These are phyloP conservation scores for Otus scops DNA, from an alignment of 2,797 vertebrate species.

Conservation along the genomic window DNA sequence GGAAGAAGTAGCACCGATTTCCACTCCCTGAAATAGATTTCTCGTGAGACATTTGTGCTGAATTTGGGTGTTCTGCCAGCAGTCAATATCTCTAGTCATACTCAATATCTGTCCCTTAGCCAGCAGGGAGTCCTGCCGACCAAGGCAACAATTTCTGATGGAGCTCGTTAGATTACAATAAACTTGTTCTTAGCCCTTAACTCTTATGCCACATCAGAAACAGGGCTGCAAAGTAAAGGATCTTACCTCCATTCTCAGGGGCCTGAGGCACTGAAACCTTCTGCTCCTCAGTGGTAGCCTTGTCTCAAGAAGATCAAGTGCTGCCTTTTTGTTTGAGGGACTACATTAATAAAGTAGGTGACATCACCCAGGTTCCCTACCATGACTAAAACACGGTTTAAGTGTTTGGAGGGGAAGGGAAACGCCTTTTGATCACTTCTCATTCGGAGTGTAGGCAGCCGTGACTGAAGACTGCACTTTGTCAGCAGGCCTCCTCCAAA, in stretches of 20 bases:
- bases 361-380: not conserved
- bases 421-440: not conserved
- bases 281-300: not conserved
- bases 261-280: constrained; percentile 16
- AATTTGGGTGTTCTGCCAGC: not conserved
- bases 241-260: constrained; percentile 32
- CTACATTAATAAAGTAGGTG: not conserved
- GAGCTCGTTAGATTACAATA: not conserved
- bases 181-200: not conserved
- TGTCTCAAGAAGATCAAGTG: not conserved
- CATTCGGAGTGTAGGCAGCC: not conserved
- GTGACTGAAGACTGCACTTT: not conserved
- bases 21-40: not conserved
- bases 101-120: not conserved
- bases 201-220: not conserved
- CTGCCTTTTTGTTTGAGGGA: not conserved
- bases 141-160: not conserved
- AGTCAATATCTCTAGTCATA: not conserved
- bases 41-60: not conserved
- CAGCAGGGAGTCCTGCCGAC: not conserved
- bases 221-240: not conserved
- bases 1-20: not conserved
- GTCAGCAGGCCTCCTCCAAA: constrained; percentile 11
- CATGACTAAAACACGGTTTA: not conserved
- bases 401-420: not conserved